phyloP scores from a whole-genome alignment of 2,888 invertebrate genomes.

The Exephanes ischioxanthus region DNA sequence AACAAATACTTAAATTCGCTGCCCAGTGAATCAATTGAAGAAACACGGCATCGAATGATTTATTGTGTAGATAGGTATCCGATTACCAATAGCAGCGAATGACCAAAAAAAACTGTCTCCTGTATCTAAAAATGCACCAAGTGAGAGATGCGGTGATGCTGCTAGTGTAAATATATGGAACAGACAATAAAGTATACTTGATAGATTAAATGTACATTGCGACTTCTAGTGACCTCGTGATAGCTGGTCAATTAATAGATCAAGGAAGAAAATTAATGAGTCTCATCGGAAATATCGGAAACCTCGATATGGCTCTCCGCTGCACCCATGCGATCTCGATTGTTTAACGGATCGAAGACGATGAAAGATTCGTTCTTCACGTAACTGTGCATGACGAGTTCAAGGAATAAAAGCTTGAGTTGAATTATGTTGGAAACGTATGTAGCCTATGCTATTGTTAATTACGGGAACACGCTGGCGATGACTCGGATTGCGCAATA shows the following conservation, averaged over 20 bases:
- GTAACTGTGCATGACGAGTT: conserved; percentile 34
- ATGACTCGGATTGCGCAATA: conserved; percentile 32
- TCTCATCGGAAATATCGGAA: neutral
- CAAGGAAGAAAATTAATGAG: neutral
- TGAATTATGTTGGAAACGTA: too few species aligned
- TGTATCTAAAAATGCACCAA: too few species aligned
- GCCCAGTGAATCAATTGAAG: neutral
- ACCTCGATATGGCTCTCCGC: neutral
- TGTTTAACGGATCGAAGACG: neutral
- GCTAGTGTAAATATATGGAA: too few species aligned
- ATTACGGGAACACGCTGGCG: neutral
- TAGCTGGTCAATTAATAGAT: neutral
- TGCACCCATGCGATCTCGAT: neutral
- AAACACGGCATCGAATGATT: neutral
- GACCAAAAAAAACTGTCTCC: too few species aligned
- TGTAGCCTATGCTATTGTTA: too few species aligned
- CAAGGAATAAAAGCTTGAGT: too few species aligned
- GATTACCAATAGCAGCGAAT: too few species aligned
- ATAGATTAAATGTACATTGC: too few species aligned
- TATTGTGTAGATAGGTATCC: neutral
- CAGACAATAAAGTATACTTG: too few species aligned
- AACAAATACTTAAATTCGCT: too few species aligned
- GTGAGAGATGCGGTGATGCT: too few species aligned
- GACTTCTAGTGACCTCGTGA: neutral
- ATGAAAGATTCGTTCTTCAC: conserved; percentile 1